A percentile compares a stretch with the other conserved stretches of the same genome.
These are phyloP conservation scores for Cottus gobio DNA, from an alignment of 2,113 vertebrate genomes.

Conservation along the genomic window DNA sequence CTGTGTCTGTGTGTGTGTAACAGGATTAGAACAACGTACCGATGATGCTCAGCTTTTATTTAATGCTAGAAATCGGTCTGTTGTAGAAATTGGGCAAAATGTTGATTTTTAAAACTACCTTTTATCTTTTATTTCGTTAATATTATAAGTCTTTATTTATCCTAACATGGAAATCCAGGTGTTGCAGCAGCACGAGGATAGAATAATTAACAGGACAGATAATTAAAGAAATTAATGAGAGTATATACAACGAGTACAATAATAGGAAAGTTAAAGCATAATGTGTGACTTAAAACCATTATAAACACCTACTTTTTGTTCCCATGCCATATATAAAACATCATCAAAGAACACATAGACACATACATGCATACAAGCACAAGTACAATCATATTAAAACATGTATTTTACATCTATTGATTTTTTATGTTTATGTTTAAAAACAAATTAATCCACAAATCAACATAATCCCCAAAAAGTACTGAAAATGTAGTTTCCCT, in stretches of 20 bases:
- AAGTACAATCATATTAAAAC: background rate
- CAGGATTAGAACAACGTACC: constrained; percentile 16
- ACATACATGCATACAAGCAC: background rate
- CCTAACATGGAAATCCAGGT: background rate
- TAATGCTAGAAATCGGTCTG: constrained; percentile 1
- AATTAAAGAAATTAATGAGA: background rate
- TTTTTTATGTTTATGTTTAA: no score
- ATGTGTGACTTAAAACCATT: background rate
- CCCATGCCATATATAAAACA: no score
- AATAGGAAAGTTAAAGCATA: background rate
- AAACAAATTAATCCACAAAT: no score
- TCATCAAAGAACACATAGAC: no score
- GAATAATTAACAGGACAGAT: background rate
- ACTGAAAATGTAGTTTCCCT: background rate
- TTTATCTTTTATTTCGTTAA: background rate
- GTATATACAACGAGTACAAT: background rate
- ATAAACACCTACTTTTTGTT: background rate
- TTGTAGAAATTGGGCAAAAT: background rate
- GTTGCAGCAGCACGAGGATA: background rate
- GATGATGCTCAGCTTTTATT: constrained; percentile 5
- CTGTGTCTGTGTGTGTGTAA: constrained; percentile 12
- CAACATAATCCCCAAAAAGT: background rate
- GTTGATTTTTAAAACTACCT: background rate
- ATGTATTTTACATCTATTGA: background rate
- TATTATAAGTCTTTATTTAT: background rate